These are phyloP conservation scores for Poecilia picta DNA, from an alignment of 2,797 vertebrate genomes.

Conservation along the genomic window DNA sequence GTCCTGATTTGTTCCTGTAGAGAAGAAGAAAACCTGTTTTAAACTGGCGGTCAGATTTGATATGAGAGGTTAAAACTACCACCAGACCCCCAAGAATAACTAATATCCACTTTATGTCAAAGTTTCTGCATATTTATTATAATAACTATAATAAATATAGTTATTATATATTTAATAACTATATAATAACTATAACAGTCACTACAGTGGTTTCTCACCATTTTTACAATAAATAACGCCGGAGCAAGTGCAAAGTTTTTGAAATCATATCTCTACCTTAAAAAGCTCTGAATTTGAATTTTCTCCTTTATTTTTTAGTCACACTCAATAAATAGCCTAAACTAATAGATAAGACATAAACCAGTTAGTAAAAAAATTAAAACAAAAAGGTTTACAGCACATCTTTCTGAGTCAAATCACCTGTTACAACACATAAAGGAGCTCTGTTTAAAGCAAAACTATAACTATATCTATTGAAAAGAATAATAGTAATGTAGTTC, in stretches of 20 bases:
- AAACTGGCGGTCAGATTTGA: neutral
- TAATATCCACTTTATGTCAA: neutral
- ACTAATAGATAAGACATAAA: neutral
- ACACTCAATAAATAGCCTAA: neutral
- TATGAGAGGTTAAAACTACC: neutral
- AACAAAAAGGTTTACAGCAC: too few species aligned
- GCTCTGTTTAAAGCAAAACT: neutral
- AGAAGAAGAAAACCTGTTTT: neutral
- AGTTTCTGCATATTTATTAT: neutral
- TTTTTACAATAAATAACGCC: neutral
- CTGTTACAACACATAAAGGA: neutral
- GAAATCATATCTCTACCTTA: neutral
- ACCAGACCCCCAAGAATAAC: neutral
- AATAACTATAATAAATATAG: neutral
- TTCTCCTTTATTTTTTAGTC: neutral
- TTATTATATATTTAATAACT: too few species aligned
- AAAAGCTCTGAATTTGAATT: neutral
- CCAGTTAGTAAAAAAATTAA: too few species aligned
- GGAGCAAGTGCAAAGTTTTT: neutral
- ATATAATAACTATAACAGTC: too few species aligned
- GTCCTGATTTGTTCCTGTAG: constrained; percentile 35
- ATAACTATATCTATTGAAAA: neutral
- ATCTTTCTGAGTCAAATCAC: neutral
- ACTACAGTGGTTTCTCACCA: neutral
- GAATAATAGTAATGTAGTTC: neutral